These are phyloP conservation scores for Erythrolamprus reginae DNA, from an alignment of 2,113 vertebrate genomes.

Conservation along the genomic window DNA sequence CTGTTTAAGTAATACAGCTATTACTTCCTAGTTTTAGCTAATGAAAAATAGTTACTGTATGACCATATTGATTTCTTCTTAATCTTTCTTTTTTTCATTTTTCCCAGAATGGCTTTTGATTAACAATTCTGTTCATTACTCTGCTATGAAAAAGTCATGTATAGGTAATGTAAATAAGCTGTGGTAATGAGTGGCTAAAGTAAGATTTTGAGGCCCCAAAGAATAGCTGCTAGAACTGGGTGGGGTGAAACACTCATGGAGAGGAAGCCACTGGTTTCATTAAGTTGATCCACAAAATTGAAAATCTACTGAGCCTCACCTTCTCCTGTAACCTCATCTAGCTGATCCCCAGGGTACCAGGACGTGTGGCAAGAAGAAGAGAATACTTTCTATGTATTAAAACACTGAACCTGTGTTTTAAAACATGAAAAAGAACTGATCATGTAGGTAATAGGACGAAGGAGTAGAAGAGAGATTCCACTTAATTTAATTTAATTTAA, in stretches of 20 bases:
- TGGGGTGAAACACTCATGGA: not conserved
- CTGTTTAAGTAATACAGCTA: not conserved
- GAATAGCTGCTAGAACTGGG: not conserved
- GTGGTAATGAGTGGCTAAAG: not conserved
- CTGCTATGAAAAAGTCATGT: not conserved
- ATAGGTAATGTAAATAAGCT: not conserved
- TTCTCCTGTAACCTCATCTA: not conserved
- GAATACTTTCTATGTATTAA: not conserved
- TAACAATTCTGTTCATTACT: not conserved
- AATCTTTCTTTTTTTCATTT: not conserved
- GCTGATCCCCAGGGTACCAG: not conserved
- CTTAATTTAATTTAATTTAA: too few relatives aligned
- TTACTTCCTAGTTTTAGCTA: not conserved
- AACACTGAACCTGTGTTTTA: not conserved
- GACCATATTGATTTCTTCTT: not conserved
- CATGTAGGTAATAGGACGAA: not conserved
- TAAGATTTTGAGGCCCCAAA: not conserved
- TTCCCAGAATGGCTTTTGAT: not conserved
- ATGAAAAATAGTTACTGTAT: not conserved
- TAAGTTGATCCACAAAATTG: not conserved
- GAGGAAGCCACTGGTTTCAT: not conserved
- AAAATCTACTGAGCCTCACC: not conserved
- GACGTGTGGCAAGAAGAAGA: not conserved
- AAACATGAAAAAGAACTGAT: not conserved
- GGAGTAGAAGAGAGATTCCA: not conserved